Evolutionary conservation across 2,797 vertebrate species (phyloP), one percentile per base, ranked within the genome.

Genomic region (Gymnoscopelus braueri): DNA sequence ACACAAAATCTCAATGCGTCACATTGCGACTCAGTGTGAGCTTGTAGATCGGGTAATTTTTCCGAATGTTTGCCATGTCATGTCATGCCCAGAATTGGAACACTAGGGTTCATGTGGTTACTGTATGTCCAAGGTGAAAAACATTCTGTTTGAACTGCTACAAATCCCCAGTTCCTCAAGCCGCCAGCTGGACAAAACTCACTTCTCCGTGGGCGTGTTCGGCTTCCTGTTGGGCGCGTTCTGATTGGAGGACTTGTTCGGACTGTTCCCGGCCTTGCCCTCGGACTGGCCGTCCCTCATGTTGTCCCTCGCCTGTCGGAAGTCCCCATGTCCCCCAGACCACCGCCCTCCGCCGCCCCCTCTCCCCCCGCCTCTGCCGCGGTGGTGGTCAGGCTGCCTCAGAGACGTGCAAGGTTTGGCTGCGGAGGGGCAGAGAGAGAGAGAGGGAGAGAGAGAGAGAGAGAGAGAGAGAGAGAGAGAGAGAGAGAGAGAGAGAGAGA

Each of bases 351-450:
- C 52, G 1, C 85, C 81, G 12, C 86, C 84, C 54, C 85, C 87
- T 85, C 88, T 77, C 3, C 72, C 78, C 3, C 84, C 80, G 5
- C 82, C 82, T 80, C 87, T 79, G 10, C 89, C 76, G 0, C 80
- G 82, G 72, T 86, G 82, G 72, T 86, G 81, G 72, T 81, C 86
- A 1, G 90, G 91, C 78, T 92, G 92, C 84, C 91, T 91, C 79
- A 93, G 87, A 73, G 88, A 92, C 67, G 87, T 91, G 79, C 92
- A 89, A 78, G 88, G 89, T 81, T 91, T 91, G 74, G 91, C 91
- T 92, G 80, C 26, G 23, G 48, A 47, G 26, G 48, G 15, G 49
- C 7, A 47, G 69, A 29, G n/a, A 50, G 58, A 47, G 57, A 63
- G 39, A 55, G 62, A 58, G 71, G 53, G 52, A 53, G 57, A 29